Base-by-base conservation (phyloP, 2,113 vertebrate genomes). In the Apistogramma diplotaenia region DNA sequence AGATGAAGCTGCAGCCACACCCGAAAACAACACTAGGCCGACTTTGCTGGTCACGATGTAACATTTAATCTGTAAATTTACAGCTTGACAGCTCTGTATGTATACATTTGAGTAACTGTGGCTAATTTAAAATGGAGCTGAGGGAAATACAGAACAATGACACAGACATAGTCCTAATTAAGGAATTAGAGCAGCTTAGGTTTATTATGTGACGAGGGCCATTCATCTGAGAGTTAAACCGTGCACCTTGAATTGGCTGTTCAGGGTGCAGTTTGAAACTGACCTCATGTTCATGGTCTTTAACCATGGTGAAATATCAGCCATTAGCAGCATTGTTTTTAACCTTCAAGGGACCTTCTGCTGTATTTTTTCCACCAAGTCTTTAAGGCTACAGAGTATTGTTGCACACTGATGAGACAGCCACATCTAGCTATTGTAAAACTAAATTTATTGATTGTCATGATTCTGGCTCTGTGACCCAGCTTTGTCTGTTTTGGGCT, bases 171-270 rank as follows among this genome's bases (percentile, higher is more conserved):
- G 71, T 79, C 70, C 79, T 79, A 88, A 83, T 85, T 85, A 89
- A 81, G 82, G 80, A 87, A 57, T 86, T 83, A 81, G 87, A 82
- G 65, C 65, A 84, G 85, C 88, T 88, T 84, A 78, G 31, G 83
- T 87, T 79, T 80, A 58, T 85, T 90, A 80, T 83, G 78, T 78
- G 86, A 88, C 65, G 49, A 74, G 67, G 84, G 80, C 60, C 18
- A 2, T 54, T 70, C 72, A 73, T 78, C 35, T 56, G 65, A 77
- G 49, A 85, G 58, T 79, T 56, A 31, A 60, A 76, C 62, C 13
- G 8, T 35, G 62, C 67, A 82, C 65, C 74, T 82, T 75, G 58
- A 86, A 78, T 58, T 21, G 53, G 60, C 73, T 79, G 78, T 60
- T 56, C 43, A 76, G 62, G 27, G 79, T 81, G 54, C 51, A 55